These are phyloP conservation scores for Pelvicachromis taeniatus DNA, from an alignment of 2,113 vertebrate genomes.

Conservation along the genomic window DNA sequence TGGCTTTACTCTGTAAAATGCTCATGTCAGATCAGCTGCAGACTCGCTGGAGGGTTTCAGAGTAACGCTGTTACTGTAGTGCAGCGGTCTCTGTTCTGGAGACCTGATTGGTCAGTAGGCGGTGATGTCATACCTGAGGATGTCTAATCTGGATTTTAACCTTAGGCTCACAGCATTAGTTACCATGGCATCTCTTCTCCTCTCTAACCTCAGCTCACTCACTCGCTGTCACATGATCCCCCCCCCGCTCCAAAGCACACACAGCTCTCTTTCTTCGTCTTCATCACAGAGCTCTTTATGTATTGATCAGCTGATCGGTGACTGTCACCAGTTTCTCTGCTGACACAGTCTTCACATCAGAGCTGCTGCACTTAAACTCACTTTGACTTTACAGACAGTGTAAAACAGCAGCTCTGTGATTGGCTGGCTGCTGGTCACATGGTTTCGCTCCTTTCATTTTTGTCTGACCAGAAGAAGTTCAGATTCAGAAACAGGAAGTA, in stretches of 20 bases:
- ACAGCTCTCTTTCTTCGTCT: constrained; percentile 28
- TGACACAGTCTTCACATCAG: background rate
- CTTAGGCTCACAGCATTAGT: background rate
- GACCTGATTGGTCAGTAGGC: background rate
- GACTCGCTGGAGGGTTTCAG: background rate
- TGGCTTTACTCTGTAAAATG: background rate
- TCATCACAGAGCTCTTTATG: constrained; percentile 45
- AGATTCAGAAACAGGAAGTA: background rate
- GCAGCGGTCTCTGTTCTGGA: too few species aligned
- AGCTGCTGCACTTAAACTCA: background rate
- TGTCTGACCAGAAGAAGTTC: background rate
- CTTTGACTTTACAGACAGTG: background rate
- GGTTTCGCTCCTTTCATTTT: background rate
- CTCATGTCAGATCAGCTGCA: background rate
- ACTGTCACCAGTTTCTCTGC: constrained; percentile 1
- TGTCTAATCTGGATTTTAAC: background rate
- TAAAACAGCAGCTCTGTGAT: background rate
- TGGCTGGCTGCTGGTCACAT: background rate
- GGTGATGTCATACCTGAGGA: background rate
- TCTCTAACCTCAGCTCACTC: background rate
- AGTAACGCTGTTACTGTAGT: background rate
- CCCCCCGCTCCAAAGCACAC: background rate
- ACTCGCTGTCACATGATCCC: background rate
- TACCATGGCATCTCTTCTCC: background rate
- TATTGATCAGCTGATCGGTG: constrained; percentile 56